phyloP scores from a whole-genome alignment of 2,888 invertebrate species.

The Hecatera dysodea region DNA sequence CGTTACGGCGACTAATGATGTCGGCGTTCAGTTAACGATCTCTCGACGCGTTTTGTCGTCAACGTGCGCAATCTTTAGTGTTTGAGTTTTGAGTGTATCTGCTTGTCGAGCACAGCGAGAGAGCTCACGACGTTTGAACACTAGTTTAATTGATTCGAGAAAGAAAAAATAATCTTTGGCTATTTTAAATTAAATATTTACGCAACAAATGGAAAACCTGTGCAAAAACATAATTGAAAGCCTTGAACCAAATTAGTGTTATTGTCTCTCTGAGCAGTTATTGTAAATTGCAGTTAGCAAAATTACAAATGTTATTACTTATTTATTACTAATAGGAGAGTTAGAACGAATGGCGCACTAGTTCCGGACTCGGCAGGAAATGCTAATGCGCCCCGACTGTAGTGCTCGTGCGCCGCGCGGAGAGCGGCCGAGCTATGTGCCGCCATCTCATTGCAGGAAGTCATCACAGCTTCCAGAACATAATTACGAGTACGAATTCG shows the following conservation, averaged over 20 bases:
- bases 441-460: constrained; percentile 28
- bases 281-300: constrained; percentile 5
- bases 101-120: too few relatives aligned
- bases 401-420: too few relatives aligned
- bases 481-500: constrained; percentile 14
- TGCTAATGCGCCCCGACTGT: background rate
- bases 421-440: background rate
- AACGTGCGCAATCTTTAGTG: background rate
- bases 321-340: constrained; percentile 4
- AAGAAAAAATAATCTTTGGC: background rate
- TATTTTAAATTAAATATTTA: constrained; percentile 2
- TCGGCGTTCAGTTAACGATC: too few relatives aligned
- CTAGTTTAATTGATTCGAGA: constrained; percentile 7
- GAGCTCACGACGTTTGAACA: background rate
- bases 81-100: background rate
- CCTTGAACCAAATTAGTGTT: constrained; percentile 43
- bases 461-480: constrained; percentile 6
- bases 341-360: background rate
- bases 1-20: background rate
- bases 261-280: constrained; percentile 19
- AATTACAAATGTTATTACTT: constrained; percentile 21
- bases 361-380: background rate
- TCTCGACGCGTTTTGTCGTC: too few relatives aligned
- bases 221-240: constrained; percentile 21
- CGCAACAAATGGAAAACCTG: constrained; percentile 35